Percentiles rank a stretch among this genome's conserved stretches.
Evolutionary conservation across 2,797 vertebrate species (phyloP).

Genomic region (Spinibarbus caldwelli): DNA sequence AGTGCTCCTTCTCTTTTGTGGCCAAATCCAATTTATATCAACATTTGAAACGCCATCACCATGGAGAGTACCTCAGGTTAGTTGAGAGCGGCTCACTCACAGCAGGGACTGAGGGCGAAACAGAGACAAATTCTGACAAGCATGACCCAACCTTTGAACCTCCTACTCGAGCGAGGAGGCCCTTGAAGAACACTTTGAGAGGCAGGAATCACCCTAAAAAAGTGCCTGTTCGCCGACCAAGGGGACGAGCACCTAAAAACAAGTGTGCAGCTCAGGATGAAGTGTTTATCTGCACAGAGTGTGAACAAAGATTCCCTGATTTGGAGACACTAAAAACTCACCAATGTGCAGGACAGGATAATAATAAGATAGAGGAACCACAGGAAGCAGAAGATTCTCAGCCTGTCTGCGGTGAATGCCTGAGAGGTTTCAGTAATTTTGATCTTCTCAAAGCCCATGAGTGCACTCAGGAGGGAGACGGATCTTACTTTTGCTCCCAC

Average conservation of each 20-base stretch:
- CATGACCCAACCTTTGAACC: slow-evolving; percentile 57
- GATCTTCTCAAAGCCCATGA: slow-evolving; percentile 72
- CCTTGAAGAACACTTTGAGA: neutral
- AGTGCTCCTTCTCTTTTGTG: slow-evolving; percentile 67
- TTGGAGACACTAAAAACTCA: slow-evolving; percentile 40
- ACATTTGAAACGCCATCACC: slow-evolving; percentile 69
- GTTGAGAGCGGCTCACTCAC: slow-evolving; percentile 24
- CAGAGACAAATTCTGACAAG: slow-evolving; percentile 33
- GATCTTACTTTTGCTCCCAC: slow-evolving; percentile 67
- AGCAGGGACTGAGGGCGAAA: slow-evolving; percentile 1
- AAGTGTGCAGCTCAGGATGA: slow-evolving; percentile 29
- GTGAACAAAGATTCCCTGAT: slow-evolving; percentile 43
- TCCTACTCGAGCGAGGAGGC: slow-evolving; percentile 46
- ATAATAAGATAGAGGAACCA: neutral
- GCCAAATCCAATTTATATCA: slow-evolving; percentile 68
- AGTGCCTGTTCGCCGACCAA: slow-evolving; percentile 33
- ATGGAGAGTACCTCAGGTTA: slow-evolving; percentile 52
- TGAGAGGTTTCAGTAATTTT: slow-evolving; percentile 64
- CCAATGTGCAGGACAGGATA: neutral
- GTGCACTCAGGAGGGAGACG: slow-evolving; percentile 62
- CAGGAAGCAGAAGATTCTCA: slow-evolving; percentile 58
- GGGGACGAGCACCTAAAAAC: slow-evolving; percentile 53
- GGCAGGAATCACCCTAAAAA: slow-evolving; percentile 31
- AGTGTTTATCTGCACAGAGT: neutral
- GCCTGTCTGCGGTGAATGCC: slow-evolving; percentile 74